Conservation (phyloP, 2,888 invertebrate genomes). For the Chrysomela aeneicollis region DNA sequence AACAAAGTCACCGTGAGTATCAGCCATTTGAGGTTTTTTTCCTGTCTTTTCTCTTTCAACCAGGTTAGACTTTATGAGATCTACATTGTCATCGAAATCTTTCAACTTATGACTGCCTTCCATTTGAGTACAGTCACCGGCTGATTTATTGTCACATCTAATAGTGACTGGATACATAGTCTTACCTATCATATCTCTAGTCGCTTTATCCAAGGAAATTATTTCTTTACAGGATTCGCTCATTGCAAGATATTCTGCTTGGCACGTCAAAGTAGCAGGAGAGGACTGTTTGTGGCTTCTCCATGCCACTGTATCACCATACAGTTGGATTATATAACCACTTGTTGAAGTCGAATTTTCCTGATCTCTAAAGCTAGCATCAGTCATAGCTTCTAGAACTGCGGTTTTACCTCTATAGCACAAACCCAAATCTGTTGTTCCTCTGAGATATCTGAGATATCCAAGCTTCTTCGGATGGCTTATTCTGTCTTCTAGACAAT, state of each 20-base stretch:
- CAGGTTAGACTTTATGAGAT: neutral
- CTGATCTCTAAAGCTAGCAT: slow-evolving; percentile 6
- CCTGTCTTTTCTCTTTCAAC: slow-evolving; percentile 10
- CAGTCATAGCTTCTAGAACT: slow-evolving; percentile 7
- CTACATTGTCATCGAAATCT: slow-evolving; percentile 8
- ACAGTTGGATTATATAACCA: slow-evolving; percentile 22
- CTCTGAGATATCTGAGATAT: slow-evolving; percentile 21
- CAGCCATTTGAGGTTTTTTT: slow-evolving; percentile 3
- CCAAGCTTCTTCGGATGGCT: slow-evolving; percentile 23
- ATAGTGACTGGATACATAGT: slow-evolving; percentile 12
- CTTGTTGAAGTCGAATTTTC: slow-evolving; percentile 22
- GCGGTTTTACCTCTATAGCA: neutral
- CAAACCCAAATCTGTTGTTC: slow-evolving; percentile 21
- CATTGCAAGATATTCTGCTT: slow-evolving; percentile 20
- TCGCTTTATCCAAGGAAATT: neutral
- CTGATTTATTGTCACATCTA: slow-evolving; percentile 7
- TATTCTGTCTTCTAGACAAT: slow-evolving; percentile 12
- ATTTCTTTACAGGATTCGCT: slow-evolving; percentile 19
- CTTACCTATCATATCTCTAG: slow-evolving; percentile 7
- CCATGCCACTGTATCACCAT: slow-evolving; percentile 15
- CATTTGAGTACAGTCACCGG: slow-evolving; percentile 15
- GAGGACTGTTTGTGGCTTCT: slow-evolving; percentile 12
- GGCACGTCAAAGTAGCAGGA: slow-evolving; percentile 14
- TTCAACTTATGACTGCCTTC: slow-evolving; percentile 12
- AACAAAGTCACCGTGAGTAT: no score